phyloP scores from a whole-genome alignment of 2,113 vertebrate species.

The human region GRCh38 chr18:5421001-5421500 shows the following conservation, averaged over 20 bases:
- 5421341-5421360: neutral
- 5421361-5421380: neutral
- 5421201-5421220: constrained; percentile 25
- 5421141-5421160: constrained; percentile 77
- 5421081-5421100: constrained; percentile 71
- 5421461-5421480: neutral
- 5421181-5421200: constrained; percentile 57
- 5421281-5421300: neutral
- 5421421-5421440: fast-evolving
- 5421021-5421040: constrained; percentile 56
- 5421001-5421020: constrained; percentile 41
- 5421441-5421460: neutral
- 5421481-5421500: neutral
- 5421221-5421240: constrained; percentile 14
- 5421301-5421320: neutral
- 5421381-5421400: neutral
- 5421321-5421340: constrained; percentile 33
- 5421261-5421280: neutral
- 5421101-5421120: constrained; percentile 74
- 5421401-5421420: neutral
- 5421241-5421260: constrained; percentile 10
- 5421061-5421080: constrained; percentile 61
- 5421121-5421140: constrained; percentile 75
- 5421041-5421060: constrained; percentile 71
- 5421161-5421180: constrained; percentile 64